phyloP scores from a whole-genome alignment of 2,113 vertebrate genomes.

The Poicephalus gulielmi region DNA sequence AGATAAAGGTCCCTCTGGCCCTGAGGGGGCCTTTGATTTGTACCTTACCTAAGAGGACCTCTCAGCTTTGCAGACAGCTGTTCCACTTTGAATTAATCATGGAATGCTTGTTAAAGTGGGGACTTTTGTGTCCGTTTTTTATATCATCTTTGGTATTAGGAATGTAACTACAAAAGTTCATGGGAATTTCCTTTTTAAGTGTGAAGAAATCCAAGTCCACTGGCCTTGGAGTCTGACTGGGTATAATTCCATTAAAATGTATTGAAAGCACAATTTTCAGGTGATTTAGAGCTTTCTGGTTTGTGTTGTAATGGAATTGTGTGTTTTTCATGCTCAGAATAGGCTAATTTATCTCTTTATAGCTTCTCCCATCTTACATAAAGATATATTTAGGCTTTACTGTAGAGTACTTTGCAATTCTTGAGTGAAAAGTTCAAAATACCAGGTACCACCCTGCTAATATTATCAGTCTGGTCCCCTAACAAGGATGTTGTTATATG shows the following conservation, averaged over 20 bases:
- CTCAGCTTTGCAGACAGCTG: not conserved
- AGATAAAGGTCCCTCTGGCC: not conserved
- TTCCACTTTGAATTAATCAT: not conserved
- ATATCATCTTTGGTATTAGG: not conserved
- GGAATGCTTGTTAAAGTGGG: not conserved
- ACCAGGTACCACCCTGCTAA: not conserved
- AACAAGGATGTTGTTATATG: not conserved
- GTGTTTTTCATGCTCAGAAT: not conserved
- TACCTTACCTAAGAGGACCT: not conserved
- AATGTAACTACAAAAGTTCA: not conserved
- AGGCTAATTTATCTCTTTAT: not conserved
- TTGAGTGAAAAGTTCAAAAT: not conserved
- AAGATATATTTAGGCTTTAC: not conserved
- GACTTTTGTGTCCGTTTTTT: not conserved
- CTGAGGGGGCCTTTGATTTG: not conserved
- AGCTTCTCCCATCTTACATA: not conserved
- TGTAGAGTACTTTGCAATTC: not conserved
- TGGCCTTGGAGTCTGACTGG: not conserved
- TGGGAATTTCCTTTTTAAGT: not conserved
- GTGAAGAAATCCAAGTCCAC: not conserved
- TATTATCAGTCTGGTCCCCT: not conserved
- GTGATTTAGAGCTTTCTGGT: not conserved
- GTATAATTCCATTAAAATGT: not conserved
- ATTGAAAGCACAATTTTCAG: not conserved
- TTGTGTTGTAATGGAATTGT: not conserved